Conservation (phyloP, 2,888 invertebrate genomes). For the Agrochola litura region DNA sequence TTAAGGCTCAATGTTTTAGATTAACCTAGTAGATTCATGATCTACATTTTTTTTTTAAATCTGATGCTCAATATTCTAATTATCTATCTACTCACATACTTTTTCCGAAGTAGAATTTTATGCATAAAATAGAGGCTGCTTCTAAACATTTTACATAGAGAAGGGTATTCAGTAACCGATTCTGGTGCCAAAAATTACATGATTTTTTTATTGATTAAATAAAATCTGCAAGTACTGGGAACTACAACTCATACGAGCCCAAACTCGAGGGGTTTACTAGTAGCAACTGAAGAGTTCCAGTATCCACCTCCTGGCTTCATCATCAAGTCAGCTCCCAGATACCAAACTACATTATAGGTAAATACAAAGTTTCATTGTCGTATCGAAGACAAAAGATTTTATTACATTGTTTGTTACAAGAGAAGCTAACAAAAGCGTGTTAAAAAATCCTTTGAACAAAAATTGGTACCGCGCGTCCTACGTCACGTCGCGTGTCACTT, state of each 20-base stretch:
- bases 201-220: background rate
- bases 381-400: no score
- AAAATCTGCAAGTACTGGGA: background rate
- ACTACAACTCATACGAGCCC: no score
- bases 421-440: no score
- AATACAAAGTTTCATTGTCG: no score
- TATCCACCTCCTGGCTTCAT: no score
- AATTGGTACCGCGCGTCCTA: no score
- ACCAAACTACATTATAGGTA: no score
- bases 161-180: background rate
- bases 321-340: no score
- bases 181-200: background rate
- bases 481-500: no score
- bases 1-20: background rate
- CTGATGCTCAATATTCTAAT: background rate
- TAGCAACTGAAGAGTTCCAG: no score
- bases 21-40: constrained; percentile 2
- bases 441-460: background rate
- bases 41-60: background rate
- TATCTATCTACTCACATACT: background rate
- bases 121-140: background rate
- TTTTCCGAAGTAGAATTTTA: background rate
- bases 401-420: no score
- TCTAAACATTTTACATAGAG: background rate
- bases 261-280: no score